Base-by-base conservation (phyloP, 92 coral and sea anemone species). In the Galaxea fascicularis region DNA sequence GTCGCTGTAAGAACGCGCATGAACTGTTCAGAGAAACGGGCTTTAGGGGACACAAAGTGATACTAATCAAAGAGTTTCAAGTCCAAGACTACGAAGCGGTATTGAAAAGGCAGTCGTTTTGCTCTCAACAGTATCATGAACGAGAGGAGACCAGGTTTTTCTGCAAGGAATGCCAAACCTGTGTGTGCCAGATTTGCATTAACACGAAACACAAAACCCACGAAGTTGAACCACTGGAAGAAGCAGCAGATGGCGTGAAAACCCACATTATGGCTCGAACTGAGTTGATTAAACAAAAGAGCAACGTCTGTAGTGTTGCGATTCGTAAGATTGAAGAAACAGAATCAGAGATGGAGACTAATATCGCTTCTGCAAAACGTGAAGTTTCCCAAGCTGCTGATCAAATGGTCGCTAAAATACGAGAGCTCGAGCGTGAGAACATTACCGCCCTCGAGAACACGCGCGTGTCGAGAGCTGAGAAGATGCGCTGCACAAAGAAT, bases 1-100 rank as follows among this genome's bases (percentile, higher is more conserved):
- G 39, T 0, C 63, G 1, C 1, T 86, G 90, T 58, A 6, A 54
- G 10, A 71, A 45, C 39, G 73, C 90, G 4, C 90, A 86, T 47
- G 70, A 79, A 51, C 14, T 0, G 57, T 71, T 71, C 0, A 71
- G 15, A 0, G 4, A 45, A 4, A 4, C 25, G 0, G 51, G 15
- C 10, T 72, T 49, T 10, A 0, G 24, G 2, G 77, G 77, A 47
- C 77, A 72, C 60, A 49, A 11, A 22, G 44, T 49, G 16, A 25
- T 24, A 21, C 77, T 41, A 12, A 14, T 53, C 16, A 53, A 53
- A 53, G 15, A 53, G 1, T 53, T 53, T 11, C 2, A 53, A 53
- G 58, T 4, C 15, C 0, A 72, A 49, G 62, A 49, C 18, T 25
- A 49, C 41, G 62, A 72, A 8, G 60, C 77, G n/a, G 16, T 49